A percentile compares a stretch with the other conserved stretches of the same genome.
These are phyloP conservation scores for Apodemia mormo DNA, from an alignment of 2,888 invertebrate species.

Conservation along the genomic window DNA sequence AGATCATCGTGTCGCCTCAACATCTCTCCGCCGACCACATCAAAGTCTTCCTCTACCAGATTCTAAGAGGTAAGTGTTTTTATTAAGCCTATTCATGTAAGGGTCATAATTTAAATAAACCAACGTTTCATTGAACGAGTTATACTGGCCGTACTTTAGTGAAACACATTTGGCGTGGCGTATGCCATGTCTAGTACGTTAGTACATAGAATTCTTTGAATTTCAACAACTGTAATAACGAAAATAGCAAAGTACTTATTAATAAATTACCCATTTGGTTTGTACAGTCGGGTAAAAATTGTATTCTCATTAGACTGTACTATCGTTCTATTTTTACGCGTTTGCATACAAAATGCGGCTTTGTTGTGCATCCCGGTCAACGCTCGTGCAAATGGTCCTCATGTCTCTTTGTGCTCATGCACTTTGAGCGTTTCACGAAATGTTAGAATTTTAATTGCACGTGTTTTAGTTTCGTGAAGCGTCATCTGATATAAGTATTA, in stretches of 20 bases:
- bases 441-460: slow-evolving; percentile 1
- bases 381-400: slow-evolving; percentile 7
- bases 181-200: too few species aligned
- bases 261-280: too few species aligned
- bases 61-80: slow-evolving; percentile 92
- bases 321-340: background rate
- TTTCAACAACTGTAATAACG: too few species aligned
- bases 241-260: too few species aligned
- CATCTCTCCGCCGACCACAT: slow-evolving; percentile 99
- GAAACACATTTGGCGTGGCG: too few species aligned
- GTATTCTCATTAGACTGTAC: too few species aligned
- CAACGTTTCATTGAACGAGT: too few species aligned
- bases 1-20: slow-evolving; percentile 99
- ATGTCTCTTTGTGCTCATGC: background rate
- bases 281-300: background rate
- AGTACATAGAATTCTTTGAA: too few species aligned
- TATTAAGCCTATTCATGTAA: background rate
- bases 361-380: background rate
- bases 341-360: slow-evolving; percentile 13
- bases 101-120: too few species aligned
- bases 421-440: background rate
- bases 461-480: slow-evolving; percentile 8
- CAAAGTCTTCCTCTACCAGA: slow-evolving; percentile 99
- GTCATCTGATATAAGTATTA: background rate
- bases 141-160: too few species aligned